Percentiles rank a stretch among this genome's conserved stretches.
These are phyloP conservation scores for Oreortyx pictus DNA, from an alignment of 2,797 vertebrate species.

Conservation along the genomic window DNA sequence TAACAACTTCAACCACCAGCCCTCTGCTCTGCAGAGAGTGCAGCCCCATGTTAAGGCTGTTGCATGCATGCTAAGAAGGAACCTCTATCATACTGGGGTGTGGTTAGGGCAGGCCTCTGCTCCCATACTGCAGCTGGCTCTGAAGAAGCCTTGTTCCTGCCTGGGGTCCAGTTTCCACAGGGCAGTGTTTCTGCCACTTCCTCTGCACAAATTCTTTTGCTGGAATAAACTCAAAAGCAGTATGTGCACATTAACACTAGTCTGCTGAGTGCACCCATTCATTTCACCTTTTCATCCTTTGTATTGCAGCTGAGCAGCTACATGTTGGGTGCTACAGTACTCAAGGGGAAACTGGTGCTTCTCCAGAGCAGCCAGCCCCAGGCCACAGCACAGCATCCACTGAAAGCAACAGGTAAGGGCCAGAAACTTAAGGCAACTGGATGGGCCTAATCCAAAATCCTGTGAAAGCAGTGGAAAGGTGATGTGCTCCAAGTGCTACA, in stretches of 20 bases:
- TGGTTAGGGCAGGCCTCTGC: background rate
- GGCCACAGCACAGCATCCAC: background rate
- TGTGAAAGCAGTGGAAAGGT: slow-evolving; percentile 1
- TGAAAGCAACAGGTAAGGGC: background rate
- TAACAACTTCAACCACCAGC: background rate
- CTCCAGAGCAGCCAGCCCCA: background rate
- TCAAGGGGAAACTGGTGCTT: fast-evolving
- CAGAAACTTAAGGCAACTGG: background rate
- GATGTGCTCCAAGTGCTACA: background rate
- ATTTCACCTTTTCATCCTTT: background rate
- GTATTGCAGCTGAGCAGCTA: background rate
- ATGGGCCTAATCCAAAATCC: background rate
- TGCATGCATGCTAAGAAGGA: background rate
- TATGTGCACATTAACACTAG: background rate
- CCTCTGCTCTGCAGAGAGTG: background rate
- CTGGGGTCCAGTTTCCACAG: background rate
- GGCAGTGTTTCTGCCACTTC: background rate
- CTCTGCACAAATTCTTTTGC: background rate
- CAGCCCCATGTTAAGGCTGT: background rate
- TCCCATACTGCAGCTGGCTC: background rate
- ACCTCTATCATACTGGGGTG: background rate
- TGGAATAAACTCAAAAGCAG: background rate
- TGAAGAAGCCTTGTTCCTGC: background rate
- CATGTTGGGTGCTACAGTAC: background rate
- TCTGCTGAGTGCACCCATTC: background rate